phyloP scores from a whole-genome alignment of 2,888 invertebrate species.

The Brachyopa scutellaris region DNA sequence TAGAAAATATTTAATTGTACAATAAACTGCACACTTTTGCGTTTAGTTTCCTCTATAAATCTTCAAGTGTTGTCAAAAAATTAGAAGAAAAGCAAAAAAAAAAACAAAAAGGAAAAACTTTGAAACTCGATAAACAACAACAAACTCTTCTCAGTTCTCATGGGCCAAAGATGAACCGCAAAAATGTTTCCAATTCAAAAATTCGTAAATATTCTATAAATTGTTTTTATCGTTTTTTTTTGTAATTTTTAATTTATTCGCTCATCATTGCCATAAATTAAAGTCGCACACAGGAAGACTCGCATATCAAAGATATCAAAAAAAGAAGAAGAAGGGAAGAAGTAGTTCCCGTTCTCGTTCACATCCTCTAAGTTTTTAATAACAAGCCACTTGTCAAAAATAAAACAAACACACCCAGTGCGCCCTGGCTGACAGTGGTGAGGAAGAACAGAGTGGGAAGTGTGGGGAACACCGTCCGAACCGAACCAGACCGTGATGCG shows the following conservation, averaged over 20 bases:
- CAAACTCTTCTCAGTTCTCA: slow-evolving; percentile 36
- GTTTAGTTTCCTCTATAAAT: slow-evolving; percentile 41
- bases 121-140: slow-evolving; percentile 1
- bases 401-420: slow-evolving; percentile 28
- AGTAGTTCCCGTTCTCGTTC: slow-evolving; percentile 35
- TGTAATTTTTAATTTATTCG: slow-evolving; percentile 61
- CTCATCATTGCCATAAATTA: slow-evolving; percentile 64
- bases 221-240: slow-evolving; percentile 20
- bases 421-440: background rate
- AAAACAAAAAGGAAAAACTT: background rate
- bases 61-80: slow-evolving; percentile 19
- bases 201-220: slow-evolving; percentile 58
- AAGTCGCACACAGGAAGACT: slow-evolving; percentile 30
- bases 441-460: background rate
- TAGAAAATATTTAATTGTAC: slow-evolving; percentile 30
- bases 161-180: slow-evolving; percentile 57
- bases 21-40: slow-evolving; percentile 49
- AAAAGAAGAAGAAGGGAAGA: background rate
- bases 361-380: slow-evolving; percentile 46
- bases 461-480: background rate
- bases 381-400: slow-evolving; percentile 59
- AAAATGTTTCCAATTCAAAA: slow-evolving; percentile 59
- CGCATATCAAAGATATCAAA: background rate
- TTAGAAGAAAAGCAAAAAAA: no score
- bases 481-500: slow-evolving; percentile 2